A percentile compares a stretch with the other conserved stretches of the same genome.
Evolutionary conservation across 2,888 invertebrate species (phyloP).

Genomic region (Heliconius sara): DNA sequence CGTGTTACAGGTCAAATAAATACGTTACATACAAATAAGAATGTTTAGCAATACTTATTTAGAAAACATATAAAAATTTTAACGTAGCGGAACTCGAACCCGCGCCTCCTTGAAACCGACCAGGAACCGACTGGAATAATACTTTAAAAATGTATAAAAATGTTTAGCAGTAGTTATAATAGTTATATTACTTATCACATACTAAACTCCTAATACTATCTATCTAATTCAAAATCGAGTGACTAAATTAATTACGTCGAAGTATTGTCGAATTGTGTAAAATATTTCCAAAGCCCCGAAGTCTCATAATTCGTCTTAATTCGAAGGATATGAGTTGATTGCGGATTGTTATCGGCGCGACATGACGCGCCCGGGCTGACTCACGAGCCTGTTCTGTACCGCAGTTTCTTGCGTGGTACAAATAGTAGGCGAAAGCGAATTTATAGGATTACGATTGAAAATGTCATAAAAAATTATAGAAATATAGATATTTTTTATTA

Average conservation of each 20-base stretch:
- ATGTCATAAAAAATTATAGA: not conserved
- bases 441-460: not conserved
- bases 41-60: not conserved
- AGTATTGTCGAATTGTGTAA: not conserved
- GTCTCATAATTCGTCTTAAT: slow-evolving; percentile 26
- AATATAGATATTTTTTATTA: too few relatives aligned
- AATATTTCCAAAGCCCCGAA: slow-evolving; percentile 12
- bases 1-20: too few relatives aligned
- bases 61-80: too few relatives aligned
- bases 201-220: not conserved
- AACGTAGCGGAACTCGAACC: too few relatives aligned
- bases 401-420: slow-evolving; percentile 64
- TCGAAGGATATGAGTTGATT: slow-evolving; percentile 44
- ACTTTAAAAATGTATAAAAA: too few relatives aligned
- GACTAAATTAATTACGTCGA: not conserved
- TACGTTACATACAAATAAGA: not conserved
- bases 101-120: too few relatives aligned
- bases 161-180: too few relatives aligned
- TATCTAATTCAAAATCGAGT: not conserved
- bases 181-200: not conserved
- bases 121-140: too few relatives aligned
- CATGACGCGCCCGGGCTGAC: slow-evolving; percentile 64
- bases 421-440: slow-evolving; percentile 52
- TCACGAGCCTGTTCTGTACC: slow-evolving; percentile 75
- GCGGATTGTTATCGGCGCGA: slow-evolving; percentile 51